phyloP scores from a whole-genome alignment of 2,888 invertebrate species.

The Pollenia griseotomentosa region DNA sequence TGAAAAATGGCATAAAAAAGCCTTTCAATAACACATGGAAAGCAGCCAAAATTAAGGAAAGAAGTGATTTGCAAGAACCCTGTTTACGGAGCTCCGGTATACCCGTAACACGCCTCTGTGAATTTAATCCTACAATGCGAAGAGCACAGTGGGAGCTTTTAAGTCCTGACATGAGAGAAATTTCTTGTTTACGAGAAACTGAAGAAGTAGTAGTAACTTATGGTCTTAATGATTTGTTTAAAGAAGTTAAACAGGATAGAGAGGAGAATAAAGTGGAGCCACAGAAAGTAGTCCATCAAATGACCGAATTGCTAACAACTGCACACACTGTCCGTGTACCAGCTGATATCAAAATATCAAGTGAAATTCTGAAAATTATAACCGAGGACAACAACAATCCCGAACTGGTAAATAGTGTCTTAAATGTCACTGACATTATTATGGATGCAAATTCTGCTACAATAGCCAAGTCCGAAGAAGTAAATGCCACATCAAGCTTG shows the following conservation, averaged over 20 bases:
- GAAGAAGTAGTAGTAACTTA: slow-evolving; percentile 40
- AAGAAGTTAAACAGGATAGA: slow-evolving; percentile 2
- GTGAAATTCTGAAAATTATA: slow-evolving; percentile 50
- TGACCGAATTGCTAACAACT: slow-evolving; percentile 12
- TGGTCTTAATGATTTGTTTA: slow-evolving; percentile 39
- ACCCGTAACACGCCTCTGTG: slow-evolving; percentile 42
- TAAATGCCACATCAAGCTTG: slow-evolving; percentile 16
- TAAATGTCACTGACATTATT: slow-evolving; percentile 45
- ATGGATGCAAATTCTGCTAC: not conserved
- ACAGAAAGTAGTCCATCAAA: slow-evolving; percentile 6
- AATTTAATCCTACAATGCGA: not conserved
- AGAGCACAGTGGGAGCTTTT: slow-evolving; percentile 49
- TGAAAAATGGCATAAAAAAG: slow-evolving; percentile 17
- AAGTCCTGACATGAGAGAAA: slow-evolving; percentile 30
- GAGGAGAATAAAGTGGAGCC: not conserved
- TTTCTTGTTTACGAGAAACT: slow-evolving; percentile 37
- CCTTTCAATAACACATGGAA: slow-evolving; percentile 48
- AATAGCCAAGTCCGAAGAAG: not conserved
- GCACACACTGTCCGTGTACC: slow-evolving; percentile 36
- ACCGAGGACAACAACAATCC: slow-evolving; percentile 1
- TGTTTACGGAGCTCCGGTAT: slow-evolving; percentile 48
- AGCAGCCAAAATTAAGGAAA: slow-evolving; percentile 27
- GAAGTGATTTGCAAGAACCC: slow-evolving; percentile 23
- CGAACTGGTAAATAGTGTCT: slow-evolving; percentile 5
- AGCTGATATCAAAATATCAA: slow-evolving; percentile 60